A percentile compares a stretch with the other conserved stretches of the same genome.
These are phyloP conservation scores for Colletes gigas DNA, from an alignment of 1,140 invertebrate species.

Conservation along the genomic window DNA sequence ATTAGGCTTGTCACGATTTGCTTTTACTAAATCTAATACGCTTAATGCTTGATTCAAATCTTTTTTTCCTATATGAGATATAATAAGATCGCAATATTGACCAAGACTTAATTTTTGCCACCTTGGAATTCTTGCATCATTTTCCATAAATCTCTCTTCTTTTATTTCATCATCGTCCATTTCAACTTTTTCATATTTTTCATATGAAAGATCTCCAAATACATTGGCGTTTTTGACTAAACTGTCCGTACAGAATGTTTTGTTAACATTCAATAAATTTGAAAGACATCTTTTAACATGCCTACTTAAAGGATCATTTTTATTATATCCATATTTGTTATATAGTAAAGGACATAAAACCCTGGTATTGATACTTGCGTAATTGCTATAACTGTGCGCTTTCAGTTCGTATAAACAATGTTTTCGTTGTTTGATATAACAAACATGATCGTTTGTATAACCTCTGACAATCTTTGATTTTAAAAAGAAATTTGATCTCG, in stretches of 20 bases:
- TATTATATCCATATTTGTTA: neutral
- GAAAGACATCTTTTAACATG: neutral
- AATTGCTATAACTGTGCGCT: neutral
- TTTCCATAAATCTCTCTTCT: conserved; percentile 72
- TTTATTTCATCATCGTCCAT: conserved; percentile 71
- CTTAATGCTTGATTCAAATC: conserved; percentile 88
- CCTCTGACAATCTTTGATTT: conserved; percentile 18
- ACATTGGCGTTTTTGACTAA: conserved; percentile 62
- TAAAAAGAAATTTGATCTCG: conserved; percentile 14
- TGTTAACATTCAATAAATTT: neutral
- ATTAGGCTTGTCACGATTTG: conserved; percentile 89
- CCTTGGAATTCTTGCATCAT: conserved; percentile 52
- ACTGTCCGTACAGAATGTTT: conserved; percentile 17
- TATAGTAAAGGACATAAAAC: neutral
- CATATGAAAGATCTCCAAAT: conserved; percentile 74
- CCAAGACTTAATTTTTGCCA: conserved; percentile 79
- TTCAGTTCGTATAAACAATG: conserved; percentile 9
- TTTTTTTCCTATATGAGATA: conserved; percentile 83
- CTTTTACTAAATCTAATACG: conserved; percentile 89
- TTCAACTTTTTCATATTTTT: conserved; percentile 60
- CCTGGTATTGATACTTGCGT: neutral
- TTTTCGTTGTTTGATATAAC: neutral
- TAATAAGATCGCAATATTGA: conserved; percentile 87
- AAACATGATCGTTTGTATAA: conserved; percentile 18
- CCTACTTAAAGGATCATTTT: neutral